Base-by-base conservation (phyloP, 2,888 invertebrate genomes). In the Esperia sulphurella region DNA sequence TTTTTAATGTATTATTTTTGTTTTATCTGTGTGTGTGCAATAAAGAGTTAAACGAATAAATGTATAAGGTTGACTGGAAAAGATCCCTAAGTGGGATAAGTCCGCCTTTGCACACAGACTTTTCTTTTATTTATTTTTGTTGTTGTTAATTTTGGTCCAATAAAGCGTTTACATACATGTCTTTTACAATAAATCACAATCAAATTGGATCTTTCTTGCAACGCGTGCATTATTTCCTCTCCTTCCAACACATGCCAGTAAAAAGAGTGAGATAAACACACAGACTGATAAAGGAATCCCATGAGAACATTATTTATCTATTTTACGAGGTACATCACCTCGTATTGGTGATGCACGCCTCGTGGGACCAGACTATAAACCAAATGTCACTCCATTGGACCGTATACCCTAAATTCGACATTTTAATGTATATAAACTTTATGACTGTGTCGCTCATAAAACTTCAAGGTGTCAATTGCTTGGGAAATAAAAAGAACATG, bases 401-500 rank as follows among this genome's bases (percentile, higher is more conserved):
- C 60, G 52, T 56, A 57, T 59, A 63, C 68, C 72, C 74, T 86
- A 81, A 86, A 83, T 77, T 71, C 70, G 65, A 59, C 55, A 67
- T 71, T 77, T 84, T 83, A 83, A 73, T 80, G 74, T 63, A 62
- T 14, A 46, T 35, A 35, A 21, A 33, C 9, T 41, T 83, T 82
- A 83, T 73, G 63, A 61, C 51, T 56, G 21, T 21, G 3, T 35
- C 53, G 60, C 57, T 69, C 60, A 75, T 85, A 83, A 86, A 85
- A 83, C 65, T 76, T 68, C 58, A 62, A 79, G 81, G 83, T 83
- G 85, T 84, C 85, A 86, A 85, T 81, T 78, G 83, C 71, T 68
- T 68, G 55, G 58, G 58, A 64, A 52, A 54, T 49, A 55, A 49
- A 54, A 53, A 53, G 45, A 49, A 40, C 40, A 33, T 46, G 46